These are phyloP conservation scores for Chauna torquata DNA, from an alignment of 2,113 vertebrate species.

Conservation along the genomic window DNA sequence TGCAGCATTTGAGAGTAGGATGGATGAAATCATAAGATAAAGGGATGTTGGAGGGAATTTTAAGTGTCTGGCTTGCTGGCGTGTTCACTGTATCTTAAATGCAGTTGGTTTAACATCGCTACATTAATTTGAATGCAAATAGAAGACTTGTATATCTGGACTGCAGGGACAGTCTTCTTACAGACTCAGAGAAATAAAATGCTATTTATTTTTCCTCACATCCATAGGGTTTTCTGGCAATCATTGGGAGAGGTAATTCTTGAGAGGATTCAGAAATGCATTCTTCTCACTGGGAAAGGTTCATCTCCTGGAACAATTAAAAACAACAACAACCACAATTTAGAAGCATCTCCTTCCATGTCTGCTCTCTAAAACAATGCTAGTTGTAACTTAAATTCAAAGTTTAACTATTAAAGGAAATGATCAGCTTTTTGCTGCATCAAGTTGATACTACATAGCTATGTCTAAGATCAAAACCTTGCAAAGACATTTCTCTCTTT, in stretches of 20 bases:
- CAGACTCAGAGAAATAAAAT: background rate
- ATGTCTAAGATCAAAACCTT: background rate
- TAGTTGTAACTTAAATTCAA: background rate
- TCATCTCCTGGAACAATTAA: background rate
- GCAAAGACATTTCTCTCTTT: background rate
- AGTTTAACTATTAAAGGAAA: background rate
- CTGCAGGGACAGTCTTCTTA: background rate
- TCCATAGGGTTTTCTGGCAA: background rate
- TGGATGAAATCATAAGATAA: background rate
- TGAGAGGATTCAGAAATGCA: background rate
- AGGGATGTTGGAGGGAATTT: background rate
- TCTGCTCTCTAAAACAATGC: background rate
- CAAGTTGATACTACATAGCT: background rate
- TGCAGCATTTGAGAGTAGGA: background rate
- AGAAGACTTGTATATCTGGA: background rate
- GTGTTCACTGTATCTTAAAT: background rate
- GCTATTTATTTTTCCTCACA: background rate
- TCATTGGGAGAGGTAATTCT: background rate
- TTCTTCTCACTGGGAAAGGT: background rate
- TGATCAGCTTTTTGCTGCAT: background rate
- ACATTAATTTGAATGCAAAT: constrained; percentile 18
- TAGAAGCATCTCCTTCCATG: background rate
- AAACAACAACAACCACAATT: background rate
- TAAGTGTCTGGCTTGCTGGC: background rate
- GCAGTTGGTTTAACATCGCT: background rate